Percentiles rank a stretch among this genome's conserved stretches.
phyloP scores from a whole-genome alignment of 2,797 vertebrate genomes.

The Catostomus latipinnis region DNA sequence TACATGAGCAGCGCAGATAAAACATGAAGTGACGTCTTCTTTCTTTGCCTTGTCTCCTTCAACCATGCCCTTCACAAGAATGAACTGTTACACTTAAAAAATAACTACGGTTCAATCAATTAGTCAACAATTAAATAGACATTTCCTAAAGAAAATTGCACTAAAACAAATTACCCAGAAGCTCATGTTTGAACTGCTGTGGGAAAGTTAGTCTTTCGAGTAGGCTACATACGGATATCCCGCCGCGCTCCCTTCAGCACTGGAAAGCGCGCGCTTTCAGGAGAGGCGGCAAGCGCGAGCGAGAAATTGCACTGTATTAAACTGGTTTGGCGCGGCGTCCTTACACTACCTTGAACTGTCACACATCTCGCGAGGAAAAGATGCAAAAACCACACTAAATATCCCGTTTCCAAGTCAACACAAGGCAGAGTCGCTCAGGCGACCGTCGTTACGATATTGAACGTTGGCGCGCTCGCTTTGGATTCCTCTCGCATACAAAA shows the following conservation, averaged over 20 bases:
- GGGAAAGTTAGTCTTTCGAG: background rate
- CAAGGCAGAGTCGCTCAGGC: background rate
- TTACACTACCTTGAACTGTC: background rate
- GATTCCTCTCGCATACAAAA: background rate
- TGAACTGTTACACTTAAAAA: background rate
- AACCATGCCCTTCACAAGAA: constrained; percentile 6
- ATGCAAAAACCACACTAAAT: background rate
- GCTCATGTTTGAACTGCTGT: background rate
- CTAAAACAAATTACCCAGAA: background rate
- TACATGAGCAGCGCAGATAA: background rate
- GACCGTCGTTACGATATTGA: background rate
- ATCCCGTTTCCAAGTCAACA: constrained; percentile 6
- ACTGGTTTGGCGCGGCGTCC: background rate
- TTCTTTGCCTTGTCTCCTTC: constrained; percentile 1
- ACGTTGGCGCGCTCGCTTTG: constrained; percentile 5
- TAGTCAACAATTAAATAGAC: too few relatives aligned
- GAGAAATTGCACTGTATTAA: too few relatives aligned
- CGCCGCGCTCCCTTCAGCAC: constrained; percentile 35
- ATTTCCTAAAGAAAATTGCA: background rate
- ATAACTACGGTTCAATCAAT: too few relatives aligned
- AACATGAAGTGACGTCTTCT: background rate
- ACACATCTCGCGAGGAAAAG: background rate
- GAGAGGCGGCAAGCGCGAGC: background rate
- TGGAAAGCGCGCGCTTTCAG: constrained; percentile 35
- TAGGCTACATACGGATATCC: background rate